Base-by-base conservation (phyloP, 2,888 invertebrate genomes). In the Tubulanus polymorphus region DNA sequence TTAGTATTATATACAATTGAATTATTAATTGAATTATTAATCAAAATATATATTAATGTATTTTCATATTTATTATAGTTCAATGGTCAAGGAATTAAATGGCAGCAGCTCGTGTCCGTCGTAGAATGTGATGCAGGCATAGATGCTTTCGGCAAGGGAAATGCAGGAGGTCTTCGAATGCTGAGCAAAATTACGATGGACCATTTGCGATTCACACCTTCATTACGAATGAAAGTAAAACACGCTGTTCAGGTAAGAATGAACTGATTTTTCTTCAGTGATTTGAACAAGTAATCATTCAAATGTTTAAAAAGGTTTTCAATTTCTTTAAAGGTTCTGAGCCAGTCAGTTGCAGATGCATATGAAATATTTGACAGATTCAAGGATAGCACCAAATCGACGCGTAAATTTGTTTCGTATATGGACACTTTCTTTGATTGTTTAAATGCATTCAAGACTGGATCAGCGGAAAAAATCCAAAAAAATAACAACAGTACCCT, bases 351-450 rank as follows among this genome's bases (percentile, higher is more conserved):
- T 15, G 41, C 41, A 18, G 23, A 20, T 15, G 41, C 6, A 5
- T 41, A 20, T 41, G 41, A 15, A 5, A 41, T 8, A 3, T 41
- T 23, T 20, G 41, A 41, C 23, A 5, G 41, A 5, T 23, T 41
- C 15, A 23, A 18, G 6, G 6, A 41, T 20, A 3, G 20, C 5
- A 41, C 41, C 15, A 23, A 20, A 5, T 41, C 41, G 20, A 41
- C 41, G 23, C 5, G 41, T 8, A 41, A 41, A 15, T 41, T 41
- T 23, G 18, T 18, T 15, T 3, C 15, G 3, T 41, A 41, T 23
- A 41, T 41, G 41, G 41, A 41, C 41, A 41, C 6, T 8, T 41
- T 41, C 41, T 41, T 41, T 15, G 41, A 41, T 41, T 41, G 41
- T 15, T 23, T 41, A 5, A 41, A 41, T 41, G 41, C 23, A 5